phyloP scores from a whole-genome alignment of 2,113 vertebrate genomes.

The Candoia aspera region DNA sequence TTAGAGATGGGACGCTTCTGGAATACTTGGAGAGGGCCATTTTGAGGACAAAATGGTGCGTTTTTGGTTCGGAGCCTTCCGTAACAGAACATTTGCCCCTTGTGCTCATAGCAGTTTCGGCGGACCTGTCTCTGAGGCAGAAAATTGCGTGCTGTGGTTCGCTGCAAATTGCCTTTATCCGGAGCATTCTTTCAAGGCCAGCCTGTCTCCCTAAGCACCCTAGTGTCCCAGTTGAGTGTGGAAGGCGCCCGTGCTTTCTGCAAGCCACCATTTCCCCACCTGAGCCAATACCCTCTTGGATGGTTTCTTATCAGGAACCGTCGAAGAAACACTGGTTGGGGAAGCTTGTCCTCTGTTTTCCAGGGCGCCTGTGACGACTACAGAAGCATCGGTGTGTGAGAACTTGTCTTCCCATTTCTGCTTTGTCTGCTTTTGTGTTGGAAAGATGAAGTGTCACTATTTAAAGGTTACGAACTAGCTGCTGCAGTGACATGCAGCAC shows the following conservation, averaged over 20 bases:
- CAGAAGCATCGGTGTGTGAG: background rate
- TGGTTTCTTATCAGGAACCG: background rate
- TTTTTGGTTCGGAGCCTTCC: no score
- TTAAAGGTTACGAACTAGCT: background rate
- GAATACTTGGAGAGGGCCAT: no score
- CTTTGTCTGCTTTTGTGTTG: slow-evolving; percentile 11
- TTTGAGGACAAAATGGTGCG: no score
- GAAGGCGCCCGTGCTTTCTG: no score
- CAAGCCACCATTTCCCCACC: background rate
- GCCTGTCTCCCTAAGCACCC: background rate
- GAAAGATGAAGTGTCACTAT: background rate
- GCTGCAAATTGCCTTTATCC: background rate
- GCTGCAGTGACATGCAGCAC: background rate
- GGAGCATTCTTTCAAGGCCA: background rate
- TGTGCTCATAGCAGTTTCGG: no score
- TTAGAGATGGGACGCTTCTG: no score
- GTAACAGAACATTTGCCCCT: no score
- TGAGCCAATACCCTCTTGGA: no score
- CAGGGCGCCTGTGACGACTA: background rate
- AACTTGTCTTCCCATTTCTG: background rate
- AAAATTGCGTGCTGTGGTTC: background rate
- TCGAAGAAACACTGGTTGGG: no score
- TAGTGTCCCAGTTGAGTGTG: no score
- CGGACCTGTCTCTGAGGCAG: no score
- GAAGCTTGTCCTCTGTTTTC: background rate